Base-by-base conservation (phyloP, 2,888 invertebrate genomes). In the Drosophila borealis region DNA sequence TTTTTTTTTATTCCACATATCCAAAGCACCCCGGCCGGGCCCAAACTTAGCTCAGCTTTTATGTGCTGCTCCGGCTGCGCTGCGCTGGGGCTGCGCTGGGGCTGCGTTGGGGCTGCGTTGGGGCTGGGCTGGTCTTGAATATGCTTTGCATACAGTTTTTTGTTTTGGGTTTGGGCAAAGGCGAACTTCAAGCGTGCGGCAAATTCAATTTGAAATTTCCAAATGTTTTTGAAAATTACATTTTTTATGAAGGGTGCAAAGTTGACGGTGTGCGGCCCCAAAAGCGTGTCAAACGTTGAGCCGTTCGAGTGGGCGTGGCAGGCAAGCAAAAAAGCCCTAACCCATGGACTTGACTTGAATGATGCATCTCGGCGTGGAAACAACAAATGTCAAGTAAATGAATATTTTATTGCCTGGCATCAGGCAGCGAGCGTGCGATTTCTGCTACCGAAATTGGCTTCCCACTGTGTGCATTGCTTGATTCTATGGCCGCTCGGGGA, bases 171-270 rank as follows among this genome's bases (percentile, higher is more conserved):
- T 29, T 29, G 13, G 8, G 3, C 3, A 2, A n/a, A 37, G 37
- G 56, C 25, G 49, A 70, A 80, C 81, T 79, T 88, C 80, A 85
- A 85, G 84, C 79, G 79, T 81, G 79, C 77, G 78, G 81, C 80
- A 86, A 86, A 86, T 86, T 86, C 89, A 86, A 89, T 86, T 86
- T 87, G 68, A 89, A 88, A 86, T 74, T 89, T 81, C 66, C 85
- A 86, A 84, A 86, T 86, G 86, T 87, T 89, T 82, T 81, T 72
- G 57, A 75, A 82, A 89, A 86, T 86, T 86, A 89, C 80, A 84
- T 86, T 80, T 86, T 86, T 86, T 80, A 86, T 86, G 78, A 83
- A 74, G 81, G 84, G 81, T 74, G 72, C 80, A 67, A 76, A 71
- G 54, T 69, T 69, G 48, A 55, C 50, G 55, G 49, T 41, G 54